Conservation (phyloP, 2,797 vertebrate genomes). For the Heterohyrax brucei region DNA sequence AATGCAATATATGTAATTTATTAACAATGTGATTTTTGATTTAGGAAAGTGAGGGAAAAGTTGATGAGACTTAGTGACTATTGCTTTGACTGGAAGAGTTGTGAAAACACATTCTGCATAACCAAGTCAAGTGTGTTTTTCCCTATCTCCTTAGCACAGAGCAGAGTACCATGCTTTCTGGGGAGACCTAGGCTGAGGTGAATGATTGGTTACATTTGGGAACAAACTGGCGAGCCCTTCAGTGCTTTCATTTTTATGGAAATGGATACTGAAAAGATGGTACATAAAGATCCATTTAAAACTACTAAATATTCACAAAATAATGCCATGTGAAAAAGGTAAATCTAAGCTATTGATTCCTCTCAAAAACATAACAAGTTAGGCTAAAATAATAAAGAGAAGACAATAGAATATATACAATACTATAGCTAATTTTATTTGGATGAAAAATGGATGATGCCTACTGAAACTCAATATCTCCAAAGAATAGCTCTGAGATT, state of each 20-base stretch:
- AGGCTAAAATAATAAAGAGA: conserved; percentile 44
- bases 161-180: conserved; percentile 52
- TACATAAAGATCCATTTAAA: conserved; percentile 62
- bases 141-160: conserved; percentile 67
- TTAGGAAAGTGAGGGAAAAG: background rate
- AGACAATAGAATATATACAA: conserved; percentile 3
- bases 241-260: conserved; percentile 74
- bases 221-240: conserved; percentile 70
- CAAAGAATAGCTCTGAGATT: background rate
- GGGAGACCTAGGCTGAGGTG: conserved; percentile 70
- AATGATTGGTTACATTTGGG: conserved; percentile 77
- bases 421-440: conserved; percentile 42
- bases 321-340: conserved; percentile 36
- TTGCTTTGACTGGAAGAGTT: conserved; percentile 34
- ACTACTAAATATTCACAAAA: conserved; percentile 66
- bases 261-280: conserved; percentile 68
- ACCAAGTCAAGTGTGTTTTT: conserved; percentile 59
- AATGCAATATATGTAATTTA: conserved; percentile 30
- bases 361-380: conserved; percentile 51
- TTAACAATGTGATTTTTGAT: conserved; percentile 47
- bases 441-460: conserved; percentile 24
- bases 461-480: background rate
- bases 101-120: conserved; percentile 61
- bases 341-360: conserved; percentile 50
- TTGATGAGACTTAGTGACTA: conserved; percentile 36